Evolutionary conservation across 1,140 invertebrate genomes (phyloP), one percentile per base, ranked within the genome.

Genomic region (Aphelinus atriplicis): DNA sequence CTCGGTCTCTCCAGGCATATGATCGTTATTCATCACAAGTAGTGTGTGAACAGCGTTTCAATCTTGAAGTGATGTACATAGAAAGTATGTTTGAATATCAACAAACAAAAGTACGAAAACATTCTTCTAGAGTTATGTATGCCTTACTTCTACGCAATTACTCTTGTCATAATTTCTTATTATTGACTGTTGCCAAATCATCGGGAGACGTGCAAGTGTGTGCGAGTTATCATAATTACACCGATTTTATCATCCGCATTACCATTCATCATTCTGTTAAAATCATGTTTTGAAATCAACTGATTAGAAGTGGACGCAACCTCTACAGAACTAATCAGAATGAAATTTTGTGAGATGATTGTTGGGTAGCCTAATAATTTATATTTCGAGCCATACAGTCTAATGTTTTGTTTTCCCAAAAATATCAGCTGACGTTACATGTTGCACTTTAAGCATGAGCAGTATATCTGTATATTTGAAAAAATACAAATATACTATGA

Each of bases 101-200:
- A 63, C 7, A 7, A 3, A 56, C 26, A 64, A 43, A 58, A 58
- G 58, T 48, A 56, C 48, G 57, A 43, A 62, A 9, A 43, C 60
- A 63, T 63, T 63, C 50, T 63, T 65, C 50, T 26, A 46, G 7
- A 64, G 64, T 67, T 42, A 73, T 26, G 26, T 26, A 26, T 73
- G 64, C 47, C 64, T 73, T 67, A 61, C 42, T 73, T 73, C 67
- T 57, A 67, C 51, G 57, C 61, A 45, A 58, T 64, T 64, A 7
- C 58, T 69, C 53, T 47, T 10, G 53, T 69, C 53, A 68, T 74
- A 62, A 74, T 74, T 62, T 67, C 26, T 62, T 7, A 75, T 75
- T 64, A 67, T 64, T 45, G 60, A 69, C 73, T 69, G 66, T 75
- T 75, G 73, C 73, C 73, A 75, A 75, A 75, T 69, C 64, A 64